phyloP scores from a whole-genome alignment of 2,113 vertebrate species.

The Melierax canorus region DNA sequence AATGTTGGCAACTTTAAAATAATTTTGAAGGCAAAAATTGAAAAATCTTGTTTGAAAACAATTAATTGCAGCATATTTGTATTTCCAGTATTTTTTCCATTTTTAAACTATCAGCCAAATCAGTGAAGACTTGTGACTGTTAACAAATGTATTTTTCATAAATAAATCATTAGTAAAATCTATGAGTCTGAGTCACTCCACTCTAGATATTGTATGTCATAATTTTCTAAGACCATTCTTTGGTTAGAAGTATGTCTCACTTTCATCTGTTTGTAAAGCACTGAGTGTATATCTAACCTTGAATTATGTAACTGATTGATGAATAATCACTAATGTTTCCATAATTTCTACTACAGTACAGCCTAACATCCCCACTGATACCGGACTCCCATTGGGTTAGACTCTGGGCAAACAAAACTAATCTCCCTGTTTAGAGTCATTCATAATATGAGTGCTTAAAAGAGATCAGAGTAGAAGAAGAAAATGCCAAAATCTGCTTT shows the following conservation, averaged over 20 bases:
- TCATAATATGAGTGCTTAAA: not conserved
- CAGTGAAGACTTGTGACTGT: not conserved
- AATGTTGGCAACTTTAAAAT: not conserved
- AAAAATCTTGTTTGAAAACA: not conserved
- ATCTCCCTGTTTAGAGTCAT: not conserved
- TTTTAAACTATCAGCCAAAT: not conserved
- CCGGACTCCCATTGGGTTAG: not conserved
- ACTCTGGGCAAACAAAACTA: not conserved
- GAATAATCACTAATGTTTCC: not conserved
- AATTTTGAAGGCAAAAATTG: not conserved
- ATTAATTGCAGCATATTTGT: not conserved
- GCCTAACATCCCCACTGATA: not conserved
- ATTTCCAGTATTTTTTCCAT: not conserved
- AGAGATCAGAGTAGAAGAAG: not conserved
- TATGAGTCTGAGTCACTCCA: not conserved
- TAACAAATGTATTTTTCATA: not conserved
- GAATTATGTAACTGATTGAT: not conserved
- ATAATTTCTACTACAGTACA: not conserved
- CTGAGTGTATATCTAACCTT: not conserved
- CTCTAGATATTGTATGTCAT: not conserved
- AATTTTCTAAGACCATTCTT: not conserved
- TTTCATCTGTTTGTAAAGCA: not conserved
- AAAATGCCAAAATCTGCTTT: not conserved
- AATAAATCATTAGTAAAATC: not conserved
- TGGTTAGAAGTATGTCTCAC: not conserved